Percentiles rank a stretch among this genome's conserved stretches.
Evolutionary conservation across 2,797 vertebrate species (phyloP).

Genomic region (Spinus pinus): DNA sequence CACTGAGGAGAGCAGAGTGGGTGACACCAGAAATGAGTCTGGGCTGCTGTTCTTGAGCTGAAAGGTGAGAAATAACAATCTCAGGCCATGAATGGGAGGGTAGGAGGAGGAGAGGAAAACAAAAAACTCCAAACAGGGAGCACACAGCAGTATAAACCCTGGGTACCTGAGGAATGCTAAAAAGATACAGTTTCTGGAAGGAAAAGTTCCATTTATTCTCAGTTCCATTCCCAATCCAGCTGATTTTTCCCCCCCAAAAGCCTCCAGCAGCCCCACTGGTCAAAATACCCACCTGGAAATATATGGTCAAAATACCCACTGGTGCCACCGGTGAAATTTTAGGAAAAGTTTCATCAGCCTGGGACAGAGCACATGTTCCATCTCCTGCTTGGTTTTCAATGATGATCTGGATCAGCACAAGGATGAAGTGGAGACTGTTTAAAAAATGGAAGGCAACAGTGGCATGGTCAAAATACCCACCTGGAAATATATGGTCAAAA

Average conservation of each 20-base stretch:
- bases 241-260: neutral
- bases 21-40: neutral
- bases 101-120: accelerated
- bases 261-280: no score
- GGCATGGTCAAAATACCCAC: neutral
- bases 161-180: neutral
- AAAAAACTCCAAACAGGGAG: neutral
- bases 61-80: neutral
- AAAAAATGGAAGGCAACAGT: neutral
- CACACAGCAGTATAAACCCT: accelerated
- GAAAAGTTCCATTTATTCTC: accelerated
- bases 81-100: accelerated
- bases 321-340: neutral
- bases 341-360: neutral
- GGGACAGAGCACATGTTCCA: accelerated
- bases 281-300: no score
- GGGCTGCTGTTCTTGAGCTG: neutral
- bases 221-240: accelerated
- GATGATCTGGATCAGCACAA: neutral
- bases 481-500: neutral
- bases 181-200: neutral
- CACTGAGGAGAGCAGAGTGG: neutral
- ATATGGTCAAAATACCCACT: no score
- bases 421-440: neutral
- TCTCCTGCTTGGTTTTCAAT: neutral